Evolutionary conservation across 2,888 invertebrate species (phyloP).

Genomic region (Clistopyga incitator): DNA sequence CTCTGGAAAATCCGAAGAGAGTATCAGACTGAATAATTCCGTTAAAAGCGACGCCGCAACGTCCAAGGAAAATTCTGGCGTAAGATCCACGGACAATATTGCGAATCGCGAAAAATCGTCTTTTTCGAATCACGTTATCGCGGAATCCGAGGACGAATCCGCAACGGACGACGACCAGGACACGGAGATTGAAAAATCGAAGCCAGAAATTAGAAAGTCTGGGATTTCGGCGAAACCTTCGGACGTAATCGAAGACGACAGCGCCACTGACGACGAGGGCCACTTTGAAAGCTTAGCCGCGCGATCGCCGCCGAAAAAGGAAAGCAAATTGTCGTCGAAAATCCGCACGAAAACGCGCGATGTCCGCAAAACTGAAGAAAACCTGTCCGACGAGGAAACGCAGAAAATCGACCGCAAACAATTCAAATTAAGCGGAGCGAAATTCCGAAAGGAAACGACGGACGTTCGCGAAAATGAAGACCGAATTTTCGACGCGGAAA

Average conservation of each 20-base stretch:
- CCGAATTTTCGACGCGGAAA: constrained; percentile 40
- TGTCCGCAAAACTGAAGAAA: background rate
- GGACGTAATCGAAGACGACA: constrained; percentile 31
- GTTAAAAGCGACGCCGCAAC: background rate
- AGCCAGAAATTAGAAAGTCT: background rate
- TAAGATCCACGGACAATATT: background rate
- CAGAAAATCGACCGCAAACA: background rate
- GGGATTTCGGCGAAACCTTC: background rate
- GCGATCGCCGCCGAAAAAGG: background rate
- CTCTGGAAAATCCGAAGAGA: background rate
- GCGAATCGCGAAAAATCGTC: background rate
- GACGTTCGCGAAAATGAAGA: background rate
- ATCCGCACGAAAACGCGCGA: background rate
- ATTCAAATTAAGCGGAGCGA: background rate
- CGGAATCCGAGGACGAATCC: constrained; percentile 40
- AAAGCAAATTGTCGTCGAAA: background rate
- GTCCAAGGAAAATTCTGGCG: background rate
- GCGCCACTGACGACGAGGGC: constrained; percentile 38
- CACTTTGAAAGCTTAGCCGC: background rate
- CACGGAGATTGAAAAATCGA: background rate
- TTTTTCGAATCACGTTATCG: constrained; percentile 2
- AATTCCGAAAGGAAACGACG: background rate
- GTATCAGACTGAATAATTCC: background rate
- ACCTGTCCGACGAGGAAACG: background rate
- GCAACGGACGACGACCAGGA: constrained; percentile 53